phyloP scores from a whole-genome alignment of 2,797 vertebrate genomes.

The Poeciliopsis turneri region DNA sequence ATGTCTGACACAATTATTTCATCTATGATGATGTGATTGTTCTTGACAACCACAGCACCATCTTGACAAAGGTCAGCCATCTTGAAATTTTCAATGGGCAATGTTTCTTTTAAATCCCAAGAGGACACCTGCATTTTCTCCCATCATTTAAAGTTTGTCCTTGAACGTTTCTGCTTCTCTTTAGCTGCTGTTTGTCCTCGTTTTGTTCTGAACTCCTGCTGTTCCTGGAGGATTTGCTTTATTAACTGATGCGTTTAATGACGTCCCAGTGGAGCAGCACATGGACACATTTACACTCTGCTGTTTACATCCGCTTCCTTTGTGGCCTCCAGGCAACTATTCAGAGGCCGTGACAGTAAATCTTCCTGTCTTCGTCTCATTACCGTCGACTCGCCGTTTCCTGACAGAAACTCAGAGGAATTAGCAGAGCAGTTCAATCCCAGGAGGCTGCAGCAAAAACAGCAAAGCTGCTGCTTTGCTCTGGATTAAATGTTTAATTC shows the following conservation, averaged over 20 bases:
- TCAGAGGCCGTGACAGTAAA: conserved; percentile 18
- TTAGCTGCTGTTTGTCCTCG: not conserved
- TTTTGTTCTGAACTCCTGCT: not conserved
- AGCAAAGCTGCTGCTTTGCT: not conserved
- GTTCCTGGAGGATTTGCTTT: not conserved
- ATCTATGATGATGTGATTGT: too few relatives aligned
- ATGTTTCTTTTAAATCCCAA: too few relatives aligned
- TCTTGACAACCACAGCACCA: too few relatives aligned
- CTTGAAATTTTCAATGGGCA: too few relatives aligned
- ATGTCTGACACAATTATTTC: too few relatives aligned
- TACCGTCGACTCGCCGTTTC: conserved; percentile 6
- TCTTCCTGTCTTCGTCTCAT: conserved; percentile 4
- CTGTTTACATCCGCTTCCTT: conserved; percentile 15
- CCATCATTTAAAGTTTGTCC: not conserved
- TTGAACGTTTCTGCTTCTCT: not conserved
- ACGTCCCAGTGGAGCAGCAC: conserved; percentile 34
- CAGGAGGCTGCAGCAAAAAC: not conserved
- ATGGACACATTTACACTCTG: conserved; percentile 10
- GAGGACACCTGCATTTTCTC: not conserved
- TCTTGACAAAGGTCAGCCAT: too few relatives aligned
- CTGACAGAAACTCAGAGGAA: conserved; percentile 16
- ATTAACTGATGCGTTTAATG: conserved; percentile 31
- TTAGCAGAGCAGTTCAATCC: not conserved
- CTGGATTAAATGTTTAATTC: not conserved
- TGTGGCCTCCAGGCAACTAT: conserved; percentile 27